Conservation (phyloP, 2,113 vertebrate genomes). For the Isurus oxyrinchus region DNA sequence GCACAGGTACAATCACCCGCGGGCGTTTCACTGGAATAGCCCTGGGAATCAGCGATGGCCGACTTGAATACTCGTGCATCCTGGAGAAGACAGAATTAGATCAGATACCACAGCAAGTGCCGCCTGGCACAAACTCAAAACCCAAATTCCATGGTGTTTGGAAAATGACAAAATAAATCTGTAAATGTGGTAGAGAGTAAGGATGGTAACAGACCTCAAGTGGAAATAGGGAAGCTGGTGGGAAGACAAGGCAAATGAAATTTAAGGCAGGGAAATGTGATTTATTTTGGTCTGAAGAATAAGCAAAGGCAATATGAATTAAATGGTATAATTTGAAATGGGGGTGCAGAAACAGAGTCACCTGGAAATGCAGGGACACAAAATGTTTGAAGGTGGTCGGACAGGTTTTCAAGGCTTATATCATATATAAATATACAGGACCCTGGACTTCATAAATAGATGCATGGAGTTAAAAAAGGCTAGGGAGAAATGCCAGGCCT, state of each 20-base stretch:
- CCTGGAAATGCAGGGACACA: neutral
- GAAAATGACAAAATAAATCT: no score
- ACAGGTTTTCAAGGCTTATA: neutral
- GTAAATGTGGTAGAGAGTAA: neutral
- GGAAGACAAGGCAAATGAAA: neutral
- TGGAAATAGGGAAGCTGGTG: neutral
- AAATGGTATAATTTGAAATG: neutral
- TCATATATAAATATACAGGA: neutral
- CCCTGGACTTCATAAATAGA: no score
- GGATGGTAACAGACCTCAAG: neutral
- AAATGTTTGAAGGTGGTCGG: neutral
- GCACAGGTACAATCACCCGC: slow-evolving; percentile 73
- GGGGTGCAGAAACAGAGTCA: neutral
- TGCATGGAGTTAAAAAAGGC: no score
- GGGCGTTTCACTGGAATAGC: slow-evolving; percentile 77
- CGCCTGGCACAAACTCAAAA: neutral
- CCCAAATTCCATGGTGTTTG: no score
- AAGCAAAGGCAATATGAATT: neutral
- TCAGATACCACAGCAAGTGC: neutral
- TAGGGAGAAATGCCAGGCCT: neutral
- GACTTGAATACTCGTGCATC: slow-evolving; percentile 77
- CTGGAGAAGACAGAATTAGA: slow-evolving; percentile 46
- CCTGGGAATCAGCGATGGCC: slow-evolving; percentile 71
- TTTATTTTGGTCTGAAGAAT: neutral
- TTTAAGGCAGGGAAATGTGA: neutral